These are phyloP conservation scores for Cettia cetti DNA, from an alignment of 2,113 vertebrate species.

Conservation along the genomic window DNA sequence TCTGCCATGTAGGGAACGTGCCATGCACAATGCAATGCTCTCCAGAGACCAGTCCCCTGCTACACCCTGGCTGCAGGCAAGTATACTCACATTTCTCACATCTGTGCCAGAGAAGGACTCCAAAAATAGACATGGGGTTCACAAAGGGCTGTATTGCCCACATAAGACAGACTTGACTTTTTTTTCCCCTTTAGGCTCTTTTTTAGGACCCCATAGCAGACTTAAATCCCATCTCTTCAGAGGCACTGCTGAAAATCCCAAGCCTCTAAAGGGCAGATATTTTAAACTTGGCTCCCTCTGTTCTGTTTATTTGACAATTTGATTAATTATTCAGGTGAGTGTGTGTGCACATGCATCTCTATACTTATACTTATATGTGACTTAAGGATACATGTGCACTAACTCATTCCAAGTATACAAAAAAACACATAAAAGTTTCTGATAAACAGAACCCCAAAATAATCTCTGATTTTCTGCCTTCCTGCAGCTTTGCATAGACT, in stretches of 20 bases:
- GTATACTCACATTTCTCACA: not conserved
- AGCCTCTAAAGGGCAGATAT: not conserved
- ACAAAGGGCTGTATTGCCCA: not conserved
- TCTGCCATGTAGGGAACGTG: not conserved
- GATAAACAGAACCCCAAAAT: not conserved
- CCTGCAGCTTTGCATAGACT: not conserved
- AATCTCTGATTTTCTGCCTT: not conserved
- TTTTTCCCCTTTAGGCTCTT: not conserved
- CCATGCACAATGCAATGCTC: conserved; percentile 6
- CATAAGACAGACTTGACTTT: not conserved
- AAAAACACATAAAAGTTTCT: not conserved
- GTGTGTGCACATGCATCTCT: not conserved
- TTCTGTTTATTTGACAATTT: not conserved
- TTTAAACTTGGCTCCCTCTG: not conserved
- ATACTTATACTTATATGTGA: not conserved
- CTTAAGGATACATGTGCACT: not conserved
- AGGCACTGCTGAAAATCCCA: not conserved
- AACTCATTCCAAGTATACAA: not conserved
- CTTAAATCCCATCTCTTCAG: not conserved
- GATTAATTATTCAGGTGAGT: not conserved
- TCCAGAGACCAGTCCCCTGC: not conserved
- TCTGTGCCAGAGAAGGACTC: not conserved
- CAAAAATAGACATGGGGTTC: not conserved
- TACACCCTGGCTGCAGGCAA: conserved; percentile 33
- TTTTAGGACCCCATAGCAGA: not conserved